A percentile compares a stretch with the other conserved stretches of the same genome.
phyloP scores from a whole-genome alignment of 2,888 invertebrate species.

The Therioaphis trifolii region DNA sequence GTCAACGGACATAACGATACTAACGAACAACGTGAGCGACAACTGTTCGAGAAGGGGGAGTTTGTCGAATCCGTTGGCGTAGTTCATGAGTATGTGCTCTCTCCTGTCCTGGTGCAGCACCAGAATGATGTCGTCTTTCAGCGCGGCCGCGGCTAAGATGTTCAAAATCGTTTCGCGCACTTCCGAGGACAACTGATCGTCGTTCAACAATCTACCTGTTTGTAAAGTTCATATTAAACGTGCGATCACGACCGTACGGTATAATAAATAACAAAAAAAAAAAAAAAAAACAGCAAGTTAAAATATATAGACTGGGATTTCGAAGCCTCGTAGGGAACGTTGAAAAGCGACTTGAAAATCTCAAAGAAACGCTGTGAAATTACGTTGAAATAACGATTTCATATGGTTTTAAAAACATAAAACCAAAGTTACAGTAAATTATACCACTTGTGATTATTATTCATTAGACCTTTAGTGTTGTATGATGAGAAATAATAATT shows the following conservation, averaged over 20 bases:
- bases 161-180: constrained; percentile 78
- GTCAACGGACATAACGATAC: constrained; percentile 67
- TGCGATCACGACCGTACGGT: not conserved
- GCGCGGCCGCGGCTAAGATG: constrained; percentile 80
- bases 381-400: too few species aligned
- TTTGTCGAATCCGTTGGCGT: constrained; percentile 83
- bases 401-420: too few species aligned
- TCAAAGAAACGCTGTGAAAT: too few species aligned
- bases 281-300: not conserved
- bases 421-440: too few species aligned
- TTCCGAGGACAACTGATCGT: constrained; percentile 72
- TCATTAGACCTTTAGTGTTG: too few species aligned
- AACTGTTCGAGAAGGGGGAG: constrained; percentile 81
- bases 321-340: too few species aligned
- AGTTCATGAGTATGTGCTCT: constrained; percentile 89
- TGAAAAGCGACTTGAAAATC: too few species aligned
- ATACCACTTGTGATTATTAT: too few species aligned
- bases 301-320: too few species aligned
- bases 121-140: constrained; percentile 90
- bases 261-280: not conserved
- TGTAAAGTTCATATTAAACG: not conserved
- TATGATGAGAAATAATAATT: too few species aligned
- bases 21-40: constrained; percentile 83
- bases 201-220: constrained; percentile 75
- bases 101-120: constrained; percentile 89